phyloP scores from a whole-genome alignment of 2,113 vertebrate genomes.

The Nothobranchius furzeri region DNA sequence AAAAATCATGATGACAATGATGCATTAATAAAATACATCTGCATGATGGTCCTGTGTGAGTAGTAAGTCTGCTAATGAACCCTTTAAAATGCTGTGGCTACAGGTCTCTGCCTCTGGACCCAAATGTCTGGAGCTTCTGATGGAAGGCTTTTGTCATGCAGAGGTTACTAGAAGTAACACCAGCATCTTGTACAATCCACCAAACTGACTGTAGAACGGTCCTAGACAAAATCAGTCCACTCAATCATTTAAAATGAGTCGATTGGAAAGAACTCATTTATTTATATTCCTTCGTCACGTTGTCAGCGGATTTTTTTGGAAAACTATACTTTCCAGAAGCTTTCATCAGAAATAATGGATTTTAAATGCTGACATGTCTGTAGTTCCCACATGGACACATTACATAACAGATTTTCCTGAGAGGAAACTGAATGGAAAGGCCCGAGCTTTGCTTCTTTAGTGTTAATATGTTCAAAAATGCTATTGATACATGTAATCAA shows the following conservation, averaged over 20 bases:
- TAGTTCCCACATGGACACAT: slow-evolving; percentile 3
- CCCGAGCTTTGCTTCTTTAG: background rate
- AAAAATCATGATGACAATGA: slow-evolving; percentile 25
- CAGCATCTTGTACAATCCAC: slow-evolving; percentile 49
- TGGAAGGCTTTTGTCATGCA: slow-evolving; percentile 25
- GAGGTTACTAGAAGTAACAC: slow-evolving; percentile 30
- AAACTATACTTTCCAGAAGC: background rate
- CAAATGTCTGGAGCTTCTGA: background rate
- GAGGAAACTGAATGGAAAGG: background rate
- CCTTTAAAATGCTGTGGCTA: too few species aligned
- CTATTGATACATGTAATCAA: slow-evolving; percentile 24
- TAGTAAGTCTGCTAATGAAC: background rate
- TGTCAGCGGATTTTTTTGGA: background rate
- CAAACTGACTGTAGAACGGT: slow-evolving; percentile 41
- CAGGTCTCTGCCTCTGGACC: slow-evolving; percentile 4
- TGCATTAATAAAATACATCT: slow-evolving; percentile 14
- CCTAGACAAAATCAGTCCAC: slow-evolving; percentile 23
- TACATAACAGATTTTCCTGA: slow-evolving; percentile 26
- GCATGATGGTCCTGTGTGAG: background rate
- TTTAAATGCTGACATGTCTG: slow-evolving; percentile 9
- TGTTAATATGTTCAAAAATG: slow-evolving; percentile 20
- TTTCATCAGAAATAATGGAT: slow-evolving; percentile 6
- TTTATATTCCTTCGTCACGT: background rate
- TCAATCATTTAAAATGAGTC: slow-evolving; percentile 47
- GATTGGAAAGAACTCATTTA: slow-evolving; percentile 36